Evolutionary conservation across 1,140 invertebrate species (phyloP), one percentile per base, ranked within the genome.

Genomic region (Lysiphlebus fabarum): DNA sequence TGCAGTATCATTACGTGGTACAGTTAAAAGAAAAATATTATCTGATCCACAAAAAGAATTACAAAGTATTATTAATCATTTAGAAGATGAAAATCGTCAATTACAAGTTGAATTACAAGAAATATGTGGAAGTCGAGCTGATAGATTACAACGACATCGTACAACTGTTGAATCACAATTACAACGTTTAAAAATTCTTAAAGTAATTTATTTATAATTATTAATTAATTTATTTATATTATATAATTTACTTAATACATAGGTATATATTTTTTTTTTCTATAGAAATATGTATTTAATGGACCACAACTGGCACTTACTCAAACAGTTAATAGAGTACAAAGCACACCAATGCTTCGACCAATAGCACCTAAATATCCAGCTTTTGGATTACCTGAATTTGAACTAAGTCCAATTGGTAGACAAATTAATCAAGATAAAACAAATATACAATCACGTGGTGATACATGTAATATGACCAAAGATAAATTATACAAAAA

Each of bases 1-100:
- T 54, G 65, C 65, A 7, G 65, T 65, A 34, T 75, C 74, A n/a
- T 36, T 74, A 47, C 68, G 71, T 47, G 74, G 71, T 63, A 71
- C 77, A 9, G 68, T 73, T 9, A 70, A 63, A 63, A 67, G 68
- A 60, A 76, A 74, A 62, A 67, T 76, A 54, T 64, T 74, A 14
- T 70, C 65, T 59, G 76, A 79, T 68, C 78, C 79, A 11, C 76
- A 78, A 53, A 77, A 79, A 53, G 82, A 84, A 66, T 65, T 83
- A 4, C 81, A 83, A 65, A 82, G 80, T 59, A 81, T 83, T 34
- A 83, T 83, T 62, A 73, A 66, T 66, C 75, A 82, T 61, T 67
- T 84, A 38, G 82, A 83, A 66, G 74, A 81, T 55, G 80, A 83
- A 67, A 82, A 83, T 62, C 76, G 67, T 69, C 78, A 81, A 64